These are phyloP conservation scores for Philhelius pedissequus DNA, from an alignment of 2,888 invertebrate genomes.

Conservation along the genomic window DNA sequence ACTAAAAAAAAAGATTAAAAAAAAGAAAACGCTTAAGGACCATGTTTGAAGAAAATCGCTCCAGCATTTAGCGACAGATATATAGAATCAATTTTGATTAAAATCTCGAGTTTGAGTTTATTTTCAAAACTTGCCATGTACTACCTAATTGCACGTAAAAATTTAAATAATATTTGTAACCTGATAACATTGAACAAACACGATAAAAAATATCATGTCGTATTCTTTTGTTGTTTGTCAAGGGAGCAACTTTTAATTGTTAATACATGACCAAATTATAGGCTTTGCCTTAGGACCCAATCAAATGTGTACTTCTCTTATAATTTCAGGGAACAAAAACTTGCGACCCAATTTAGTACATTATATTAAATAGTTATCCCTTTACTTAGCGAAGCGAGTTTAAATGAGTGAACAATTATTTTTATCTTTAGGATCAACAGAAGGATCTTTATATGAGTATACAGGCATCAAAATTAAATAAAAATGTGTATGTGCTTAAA, in stretches of 20 bases:
- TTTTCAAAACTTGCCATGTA: no score
- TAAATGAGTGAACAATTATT: neutral
- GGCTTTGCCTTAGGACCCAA: neutral
- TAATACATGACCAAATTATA: neutral
- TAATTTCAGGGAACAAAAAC: neutral
- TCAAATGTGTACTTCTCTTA: neutral
- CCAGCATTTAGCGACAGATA: no score
- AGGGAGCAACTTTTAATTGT: neutral
- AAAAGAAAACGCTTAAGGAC: no score
- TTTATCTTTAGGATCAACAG: neutral
- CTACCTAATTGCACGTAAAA: no score
- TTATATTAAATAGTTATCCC: slow-evolving; percentile 20
- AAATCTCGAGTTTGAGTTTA: no score
- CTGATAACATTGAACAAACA: no score
- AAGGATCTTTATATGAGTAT: slow-evolving; percentile 7
- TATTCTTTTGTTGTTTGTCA: neutral
- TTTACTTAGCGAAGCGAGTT: neutral
- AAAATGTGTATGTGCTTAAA: slow-evolving; percentile 8
- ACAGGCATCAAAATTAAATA: slow-evolving; percentile 17
- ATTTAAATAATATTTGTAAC: no score
- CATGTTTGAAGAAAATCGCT: no score
- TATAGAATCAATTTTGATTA: no score
- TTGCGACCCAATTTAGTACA: neutral
- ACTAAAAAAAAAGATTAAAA: no score
- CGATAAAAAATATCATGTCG: no score